phyloP scores from a whole-genome alignment of 2,113 vertebrate genomes.

The Mixornis gularis region DNA sequence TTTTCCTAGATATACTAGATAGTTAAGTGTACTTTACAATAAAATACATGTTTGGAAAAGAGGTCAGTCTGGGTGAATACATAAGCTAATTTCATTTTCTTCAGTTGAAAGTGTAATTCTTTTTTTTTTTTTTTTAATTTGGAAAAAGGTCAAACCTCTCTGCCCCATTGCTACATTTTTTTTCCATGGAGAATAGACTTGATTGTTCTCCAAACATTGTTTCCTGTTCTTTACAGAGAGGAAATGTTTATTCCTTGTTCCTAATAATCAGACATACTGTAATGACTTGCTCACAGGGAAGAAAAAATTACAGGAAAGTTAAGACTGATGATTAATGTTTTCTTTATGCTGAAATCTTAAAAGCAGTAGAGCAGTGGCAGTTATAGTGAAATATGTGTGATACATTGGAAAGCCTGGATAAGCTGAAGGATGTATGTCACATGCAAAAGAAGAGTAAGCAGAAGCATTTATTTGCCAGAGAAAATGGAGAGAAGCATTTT shows the following conservation, averaged over 20 bases:
- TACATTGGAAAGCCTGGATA: not conserved
- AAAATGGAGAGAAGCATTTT: not conserved
- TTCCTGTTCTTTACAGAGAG: slow-evolving; percentile 39
- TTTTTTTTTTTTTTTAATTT: not conserved
- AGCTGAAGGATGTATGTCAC: not conserved
- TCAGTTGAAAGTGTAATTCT: not conserved
- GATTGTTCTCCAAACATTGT: slow-evolving; percentile 46
- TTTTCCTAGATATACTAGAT: not conserved
- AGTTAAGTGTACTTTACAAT: not conserved
- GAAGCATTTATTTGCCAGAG: not conserved
- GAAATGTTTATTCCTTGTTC: slow-evolving; percentile 65
- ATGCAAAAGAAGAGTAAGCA: not conserved
- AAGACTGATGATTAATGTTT: not conserved
- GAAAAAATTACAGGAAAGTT: not conserved
- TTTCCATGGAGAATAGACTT: slow-evolving; percentile 47
- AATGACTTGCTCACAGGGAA: slow-evolving; percentile 20
- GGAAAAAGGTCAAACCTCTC: slow-evolving; percentile 14
- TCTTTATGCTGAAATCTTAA: not conserved
- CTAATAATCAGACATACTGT: slow-evolving; percentile 27
- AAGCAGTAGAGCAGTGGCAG: not conserved
- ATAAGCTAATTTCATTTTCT: not conserved
- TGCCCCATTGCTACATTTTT: slow-evolving; percentile 22
- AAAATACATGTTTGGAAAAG: not conserved
- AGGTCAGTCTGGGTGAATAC: not conserved
- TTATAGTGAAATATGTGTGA: not conserved